Conservation (phyloP, 92 coral and sea anemone genomes). For the Paragorgia papillata region DNA sequence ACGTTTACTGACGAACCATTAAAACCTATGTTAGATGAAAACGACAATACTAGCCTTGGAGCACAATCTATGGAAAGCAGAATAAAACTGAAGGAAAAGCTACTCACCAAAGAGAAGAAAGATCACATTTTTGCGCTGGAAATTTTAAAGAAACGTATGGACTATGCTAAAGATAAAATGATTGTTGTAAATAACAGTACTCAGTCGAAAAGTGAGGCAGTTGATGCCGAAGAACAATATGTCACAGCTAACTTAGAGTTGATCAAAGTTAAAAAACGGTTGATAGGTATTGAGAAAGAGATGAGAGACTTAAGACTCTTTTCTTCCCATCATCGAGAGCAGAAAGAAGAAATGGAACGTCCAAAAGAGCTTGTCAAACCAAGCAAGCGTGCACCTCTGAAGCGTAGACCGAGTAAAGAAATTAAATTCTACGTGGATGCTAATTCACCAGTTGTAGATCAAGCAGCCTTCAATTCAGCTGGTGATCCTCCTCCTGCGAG, state of each 20-base stretch:
- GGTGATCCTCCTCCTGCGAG: constrained; percentile 58
- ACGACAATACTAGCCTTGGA: not conserved
- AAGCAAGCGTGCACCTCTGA: constrained; percentile 21
- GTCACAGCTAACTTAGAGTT: constrained; percentile 82
- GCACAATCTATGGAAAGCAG: constrained; percentile 32
- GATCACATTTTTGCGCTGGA: constrained; percentile 67
- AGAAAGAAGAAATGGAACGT: constrained; percentile 37
- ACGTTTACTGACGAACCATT: too few species aligned
- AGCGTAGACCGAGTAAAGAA: constrained; percentile 35
- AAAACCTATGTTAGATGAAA: too few species aligned
- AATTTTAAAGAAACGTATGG: constrained; percentile 65
- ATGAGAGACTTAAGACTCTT: constrained; percentile 70
- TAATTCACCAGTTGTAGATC: constrained; percentile 46
- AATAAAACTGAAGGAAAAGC: constrained; percentile 49
- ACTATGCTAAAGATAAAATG: constrained; percentile 87
- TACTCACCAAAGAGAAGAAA: constrained; percentile 71
- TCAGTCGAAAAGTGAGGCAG: constrained; percentile 69
- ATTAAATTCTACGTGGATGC: constrained; percentile 30
- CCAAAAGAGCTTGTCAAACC: constrained; percentile 36
- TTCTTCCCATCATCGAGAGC: constrained; percentile 61
- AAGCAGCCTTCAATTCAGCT: constrained; percentile 51
- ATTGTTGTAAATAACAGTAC: constrained; percentile 75
- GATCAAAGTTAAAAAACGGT: constrained; percentile 85
- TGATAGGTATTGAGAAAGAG: constrained; percentile 86
- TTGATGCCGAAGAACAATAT: constrained; percentile 86